A percentile compares a stretch with the other conserved stretches of the same genome.
phyloP scores from a whole-genome alignment of 1,140 invertebrate species.

The Microplitis mediator region DNA sequence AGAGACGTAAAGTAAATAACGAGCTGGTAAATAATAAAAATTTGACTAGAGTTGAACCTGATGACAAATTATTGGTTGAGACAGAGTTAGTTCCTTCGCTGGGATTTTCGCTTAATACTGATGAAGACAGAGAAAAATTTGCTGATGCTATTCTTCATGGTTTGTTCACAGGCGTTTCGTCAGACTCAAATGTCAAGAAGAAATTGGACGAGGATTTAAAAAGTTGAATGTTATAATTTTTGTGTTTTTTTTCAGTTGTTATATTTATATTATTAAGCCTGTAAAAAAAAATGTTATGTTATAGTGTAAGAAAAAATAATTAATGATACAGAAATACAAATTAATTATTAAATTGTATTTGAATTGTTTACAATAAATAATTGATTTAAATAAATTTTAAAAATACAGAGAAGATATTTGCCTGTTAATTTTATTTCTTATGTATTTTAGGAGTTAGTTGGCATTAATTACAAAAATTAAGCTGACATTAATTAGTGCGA shows the following conservation, averaged over 20 bases:
- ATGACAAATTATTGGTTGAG: constrained; percentile 40
- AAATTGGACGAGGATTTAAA: background rate
- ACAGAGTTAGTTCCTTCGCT: constrained; percentile 55
- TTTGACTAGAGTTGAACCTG: background rate
- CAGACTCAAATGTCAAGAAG: background rate
- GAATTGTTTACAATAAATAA: no score
- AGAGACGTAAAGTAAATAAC: background rate
- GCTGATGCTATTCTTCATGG: constrained; percentile 50
- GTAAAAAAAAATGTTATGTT: no score
- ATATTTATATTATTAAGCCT: no score
- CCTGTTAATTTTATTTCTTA: no score
- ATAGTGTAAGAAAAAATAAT: no score
- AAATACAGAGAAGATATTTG: no score
- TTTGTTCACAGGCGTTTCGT: constrained; percentile 37
- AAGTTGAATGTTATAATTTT: background rate
- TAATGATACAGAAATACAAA: no score
- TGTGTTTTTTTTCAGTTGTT: background rate
- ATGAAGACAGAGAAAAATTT: constrained; percentile 47
- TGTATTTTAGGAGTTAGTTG: no score
- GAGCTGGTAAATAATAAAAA: background rate
- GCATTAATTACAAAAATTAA: no score
- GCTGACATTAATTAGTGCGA: no score
- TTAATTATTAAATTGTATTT: no score
- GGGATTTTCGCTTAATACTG: constrained; percentile 51
- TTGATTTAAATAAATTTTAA: no score